phyloP scores from a whole-genome alignment of 2,888 invertebrate genomes.

The Brachycybe producta region DNA sequence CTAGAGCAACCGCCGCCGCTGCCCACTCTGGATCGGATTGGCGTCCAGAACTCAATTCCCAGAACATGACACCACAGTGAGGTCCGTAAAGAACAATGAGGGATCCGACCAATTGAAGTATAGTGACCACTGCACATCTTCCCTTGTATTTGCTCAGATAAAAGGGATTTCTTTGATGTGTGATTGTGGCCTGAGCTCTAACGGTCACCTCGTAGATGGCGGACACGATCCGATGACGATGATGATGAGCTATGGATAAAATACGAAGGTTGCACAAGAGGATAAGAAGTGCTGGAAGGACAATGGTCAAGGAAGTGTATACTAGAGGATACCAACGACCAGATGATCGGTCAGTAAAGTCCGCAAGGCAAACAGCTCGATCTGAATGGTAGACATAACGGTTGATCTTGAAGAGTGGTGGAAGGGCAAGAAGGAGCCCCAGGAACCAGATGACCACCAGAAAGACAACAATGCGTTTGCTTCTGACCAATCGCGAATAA shows the following conservation, averaged over 20 bases:
- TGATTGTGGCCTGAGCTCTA: conserved; percentile 54
- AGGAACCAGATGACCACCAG: conserved; percentile 48
- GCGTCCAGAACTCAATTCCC: conserved; percentile 42
- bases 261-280: conserved; percentile 31
- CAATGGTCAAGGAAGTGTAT: conserved; percentile 25
- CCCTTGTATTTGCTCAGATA: conserved; percentile 44
- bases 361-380: conserved; percentile 14
- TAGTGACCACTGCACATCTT: conserved; percentile 49
- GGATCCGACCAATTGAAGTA: conserved; percentile 58
- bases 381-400: conserved; percentile 14
- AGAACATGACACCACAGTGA: conserved; percentile 55
- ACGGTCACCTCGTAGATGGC: conserved; percentile 73
- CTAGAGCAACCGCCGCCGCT: conserved; percentile 44
- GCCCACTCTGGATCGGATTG: conserved; percentile 23
- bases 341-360: conserved; percentile 11
- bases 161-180: conserved; percentile 57
- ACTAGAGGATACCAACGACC: conserved; percentile 23
- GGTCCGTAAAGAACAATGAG: conserved; percentile 59
- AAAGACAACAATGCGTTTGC: conserved; percentile 53
- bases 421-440: conserved; percentile 23
- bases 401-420: conserved; percentile 22
- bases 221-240: conserved; percentile 67
- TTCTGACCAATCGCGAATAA: conserved; percentile 61
- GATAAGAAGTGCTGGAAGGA: conserved; percentile 26
- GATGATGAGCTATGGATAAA: conserved; percentile 47